Conservation (phyloP, 2,797 vertebrate genomes). For the Halcyon badia region DNA sequence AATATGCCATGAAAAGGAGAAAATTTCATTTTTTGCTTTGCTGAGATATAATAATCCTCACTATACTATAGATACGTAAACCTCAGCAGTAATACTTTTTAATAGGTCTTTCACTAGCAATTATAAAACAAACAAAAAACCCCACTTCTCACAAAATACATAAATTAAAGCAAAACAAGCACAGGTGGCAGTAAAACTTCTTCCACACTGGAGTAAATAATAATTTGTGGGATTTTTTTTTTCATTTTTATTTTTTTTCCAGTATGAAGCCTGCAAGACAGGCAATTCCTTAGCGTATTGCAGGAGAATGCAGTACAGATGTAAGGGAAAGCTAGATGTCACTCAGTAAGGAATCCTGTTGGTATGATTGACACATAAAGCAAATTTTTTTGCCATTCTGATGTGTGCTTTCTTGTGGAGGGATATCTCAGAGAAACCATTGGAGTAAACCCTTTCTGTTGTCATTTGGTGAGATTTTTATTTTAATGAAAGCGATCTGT, state of each 20-base stretch:
- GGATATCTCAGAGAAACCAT: conserved; percentile 72
- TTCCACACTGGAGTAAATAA: conserved; percentile 50
- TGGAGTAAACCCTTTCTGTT: conserved; percentile 69
- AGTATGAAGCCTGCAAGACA: conserved; percentile 39
- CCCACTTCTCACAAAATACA: not conserved
- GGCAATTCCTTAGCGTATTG: conserved; percentile 72
- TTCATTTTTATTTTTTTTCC: not conserved
- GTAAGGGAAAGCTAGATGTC: conserved; percentile 72
- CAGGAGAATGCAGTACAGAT: conserved; percentile 61
- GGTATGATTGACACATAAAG: conserved; percentile 76
- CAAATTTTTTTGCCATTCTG: conserved; percentile 71
- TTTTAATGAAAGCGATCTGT: conserved; percentile 79
- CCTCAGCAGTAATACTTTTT: not conserved
- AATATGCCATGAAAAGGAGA: not conserved
- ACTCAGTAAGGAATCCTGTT: conserved; percentile 66
- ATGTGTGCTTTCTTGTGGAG: conserved; percentile 73
- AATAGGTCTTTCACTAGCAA: not conserved
- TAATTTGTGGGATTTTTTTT: conserved; percentile 58
- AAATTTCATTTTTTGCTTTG: not conserved
- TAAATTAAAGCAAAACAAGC: not conserved
- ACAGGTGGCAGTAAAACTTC: conserved; percentile 19
- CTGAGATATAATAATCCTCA: not conserved
- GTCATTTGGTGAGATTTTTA: conserved; percentile 71
- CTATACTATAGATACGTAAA: not conserved
- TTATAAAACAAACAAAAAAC: not conserved